Conservation (phyloP, 2,888 invertebrate species). For the Linnaemya vulpina region DNA sequence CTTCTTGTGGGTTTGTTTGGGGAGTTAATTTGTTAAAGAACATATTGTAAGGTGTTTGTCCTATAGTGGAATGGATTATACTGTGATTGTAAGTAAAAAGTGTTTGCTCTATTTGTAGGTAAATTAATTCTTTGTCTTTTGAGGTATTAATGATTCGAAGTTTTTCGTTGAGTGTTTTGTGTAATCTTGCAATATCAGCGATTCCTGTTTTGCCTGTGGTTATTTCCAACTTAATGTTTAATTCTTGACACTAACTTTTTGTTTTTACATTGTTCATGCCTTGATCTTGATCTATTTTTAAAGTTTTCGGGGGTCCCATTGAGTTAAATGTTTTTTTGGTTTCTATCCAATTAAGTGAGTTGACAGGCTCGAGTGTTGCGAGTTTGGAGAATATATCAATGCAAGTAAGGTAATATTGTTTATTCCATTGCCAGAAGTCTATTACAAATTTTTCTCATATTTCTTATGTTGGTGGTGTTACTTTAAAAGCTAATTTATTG, state of each 20-base stretch:
- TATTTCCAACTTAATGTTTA: conserved; percentile 58
- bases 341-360: conserved; percentile 45
- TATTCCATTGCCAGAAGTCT: conserved; percentile 67
- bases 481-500: conserved; percentile 62
- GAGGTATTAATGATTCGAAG: conserved; percentile 42
- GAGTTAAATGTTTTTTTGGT: conserved; percentile 58
- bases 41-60: conserved; percentile 40
- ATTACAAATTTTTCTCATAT: conserved; percentile 46
- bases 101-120: conserved; percentile 45
- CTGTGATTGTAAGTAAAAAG: conserved; percentile 37
- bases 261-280: conserved; percentile 34
- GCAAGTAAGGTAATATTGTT: conserved; percentile 37
- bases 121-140: conserved; percentile 35
- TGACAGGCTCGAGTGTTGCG: neutral
- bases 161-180: conserved; percentile 24
- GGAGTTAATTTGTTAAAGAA: conserved; percentile 36
- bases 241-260: conserved; percentile 51
- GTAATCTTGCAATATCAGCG: conserved; percentile 61
- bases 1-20: conserved; percentile 12
- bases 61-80: conserved; percentile 28
- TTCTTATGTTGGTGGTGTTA: conserved; percentile 54
- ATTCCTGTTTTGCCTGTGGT: conserved; percentile 64
- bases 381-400: neutral
- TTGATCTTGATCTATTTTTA: conserved; percentile 61
- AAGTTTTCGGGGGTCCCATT: conserved; percentile 49